phyloP scores from a whole-genome alignment of 23 tunicate species.

The Aplidium turbinatum region DNA sequence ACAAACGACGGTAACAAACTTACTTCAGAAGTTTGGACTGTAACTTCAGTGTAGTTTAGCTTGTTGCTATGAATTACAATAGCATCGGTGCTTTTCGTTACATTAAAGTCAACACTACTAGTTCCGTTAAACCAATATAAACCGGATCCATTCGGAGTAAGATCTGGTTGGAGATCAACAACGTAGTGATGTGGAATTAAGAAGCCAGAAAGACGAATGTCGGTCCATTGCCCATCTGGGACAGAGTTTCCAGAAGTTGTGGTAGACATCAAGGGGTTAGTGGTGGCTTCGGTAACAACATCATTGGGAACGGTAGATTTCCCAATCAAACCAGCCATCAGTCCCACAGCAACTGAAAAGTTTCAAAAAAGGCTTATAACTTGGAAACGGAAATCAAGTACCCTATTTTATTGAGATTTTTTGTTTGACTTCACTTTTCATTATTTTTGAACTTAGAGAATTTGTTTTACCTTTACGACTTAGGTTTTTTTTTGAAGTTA shows the following conservation, averaged over 20 bases:
- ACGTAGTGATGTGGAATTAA: constrained; percentile 51
- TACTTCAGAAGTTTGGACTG: constrained; percentile 14
- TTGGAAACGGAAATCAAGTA: neutral
- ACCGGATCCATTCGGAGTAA: constrained; percentile 25
- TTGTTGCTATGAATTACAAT: constrained; percentile 64
- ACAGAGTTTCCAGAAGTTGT: constrained; percentile 1
- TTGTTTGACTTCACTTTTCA: neutral
- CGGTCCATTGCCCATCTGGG: constrained; percentile 37
- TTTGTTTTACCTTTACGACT: neutral
- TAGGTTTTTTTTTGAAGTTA: neutral
- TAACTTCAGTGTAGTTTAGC: constrained; percentile 34
- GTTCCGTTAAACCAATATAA: constrained; percentile 56
- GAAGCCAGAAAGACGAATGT: constrained; percentile 45
- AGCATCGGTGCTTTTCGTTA: constrained; percentile 17
- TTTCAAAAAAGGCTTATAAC: neutral
- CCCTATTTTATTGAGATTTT: neutral
- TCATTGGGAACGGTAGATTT: neutral
- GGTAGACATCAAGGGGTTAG: neutral
- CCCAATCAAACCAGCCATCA: constrained; percentile 38
- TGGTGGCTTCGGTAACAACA: neutral
- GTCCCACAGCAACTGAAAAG: constrained; percentile 51
- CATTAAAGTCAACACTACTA: constrained; percentile 32
- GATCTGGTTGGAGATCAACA: constrained; percentile 55
- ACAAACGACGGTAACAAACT: neutral
- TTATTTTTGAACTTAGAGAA: neutral